Conservation (phyloP, 2,113 vertebrate species). For the Channa argus region DNA sequence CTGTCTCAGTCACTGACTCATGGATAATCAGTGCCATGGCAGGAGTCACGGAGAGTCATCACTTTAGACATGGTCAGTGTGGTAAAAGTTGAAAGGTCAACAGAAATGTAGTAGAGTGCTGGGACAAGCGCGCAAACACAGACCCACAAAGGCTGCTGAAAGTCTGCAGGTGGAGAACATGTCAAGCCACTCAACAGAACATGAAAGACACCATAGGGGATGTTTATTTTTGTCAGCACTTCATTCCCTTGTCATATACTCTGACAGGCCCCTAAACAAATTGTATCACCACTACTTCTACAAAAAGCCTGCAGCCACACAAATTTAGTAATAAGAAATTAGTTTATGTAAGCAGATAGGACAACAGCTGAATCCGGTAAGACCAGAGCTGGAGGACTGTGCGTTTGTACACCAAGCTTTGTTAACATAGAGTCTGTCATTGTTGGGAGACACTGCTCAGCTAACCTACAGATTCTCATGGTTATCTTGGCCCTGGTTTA, state of each 20-base stretch:
- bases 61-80: slow-evolving; percentile 58
- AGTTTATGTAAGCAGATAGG: not conserved
- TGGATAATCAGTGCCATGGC: slow-evolving; percentile 62
- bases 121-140: slow-evolving; percentile 21
- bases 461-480: too few species aligned
- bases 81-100: slow-evolving; percentile 55
- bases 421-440: too few species aligned
- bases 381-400: too few species aligned
- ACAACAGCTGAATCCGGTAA: too few species aligned
- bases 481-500: too few species aligned
- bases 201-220: slow-evolving; percentile 52
- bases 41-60: slow-evolving; percentile 62
- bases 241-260: slow-evolving; percentile 39
- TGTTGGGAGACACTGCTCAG: too few species aligned
- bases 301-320: slow-evolving; percentile 39
- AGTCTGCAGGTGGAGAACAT: slow-evolving; percentile 41
- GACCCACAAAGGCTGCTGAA: slow-evolving; percentile 31
- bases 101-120: slow-evolving; percentile 17
- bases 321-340: slow-evolving; percentile 47
- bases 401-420: too few species aligned
- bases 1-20: slow-evolving; percentile 47
- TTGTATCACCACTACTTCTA: slow-evolving; percentile 48
- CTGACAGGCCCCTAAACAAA: slow-evolving; percentile 32
- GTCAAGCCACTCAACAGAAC: slow-evolving; percentile 54
- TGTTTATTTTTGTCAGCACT: slow-evolving; percentile 57